Evolutionary conservation across 2,888 invertebrate species (phyloP).

Genomic region (Calliphora vomitoria): DNA sequence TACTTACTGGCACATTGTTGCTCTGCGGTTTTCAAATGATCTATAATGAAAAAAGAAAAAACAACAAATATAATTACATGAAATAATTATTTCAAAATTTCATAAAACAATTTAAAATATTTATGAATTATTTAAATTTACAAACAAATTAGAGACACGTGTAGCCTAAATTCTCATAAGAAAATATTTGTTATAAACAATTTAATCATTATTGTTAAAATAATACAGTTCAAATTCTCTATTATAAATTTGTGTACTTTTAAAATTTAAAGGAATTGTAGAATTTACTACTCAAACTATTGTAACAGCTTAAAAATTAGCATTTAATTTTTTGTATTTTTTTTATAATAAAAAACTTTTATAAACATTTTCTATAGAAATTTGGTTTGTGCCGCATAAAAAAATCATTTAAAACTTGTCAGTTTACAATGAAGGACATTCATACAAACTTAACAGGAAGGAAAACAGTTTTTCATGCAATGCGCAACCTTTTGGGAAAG

Average conservation of each 20-base stretch:
- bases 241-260: too few relatives aligned
- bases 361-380: slow-evolving; percentile 19
- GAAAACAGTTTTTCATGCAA: not conserved
- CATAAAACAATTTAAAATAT: slow-evolving; percentile 46
- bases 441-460: not conserved
- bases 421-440: slow-evolving; percentile 36
- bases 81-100: slow-evolving; percentile 18
- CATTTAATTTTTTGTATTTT: slow-evolving; percentile 38
- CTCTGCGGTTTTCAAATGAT: slow-evolving; percentile 57
- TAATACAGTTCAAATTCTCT: too few relatives aligned
- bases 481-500: not conserved
- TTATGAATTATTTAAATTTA: slow-evolving; percentile 29
- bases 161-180: slow-evolving; percentile 46
- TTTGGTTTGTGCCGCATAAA: slow-evolving; percentile 51
- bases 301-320: slow-evolving; percentile 48
- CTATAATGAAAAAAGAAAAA: slow-evolving; percentile 31
- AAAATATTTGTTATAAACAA: slow-evolving; percentile 19
- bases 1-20: slow-evolving; percentile 30
- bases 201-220: not conserved
- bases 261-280: not conserved
- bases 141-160: slow-evolving; percentile 58
- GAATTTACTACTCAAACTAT: slow-evolving; percentile 5
- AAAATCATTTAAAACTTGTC: slow-evolving; percentile 47
- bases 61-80: not conserved
- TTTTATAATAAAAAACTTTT: not conserved